Evolutionary conservation across 2,888 invertebrate species (phyloP).

Genomic region (Erannis defoliaria): DNA sequence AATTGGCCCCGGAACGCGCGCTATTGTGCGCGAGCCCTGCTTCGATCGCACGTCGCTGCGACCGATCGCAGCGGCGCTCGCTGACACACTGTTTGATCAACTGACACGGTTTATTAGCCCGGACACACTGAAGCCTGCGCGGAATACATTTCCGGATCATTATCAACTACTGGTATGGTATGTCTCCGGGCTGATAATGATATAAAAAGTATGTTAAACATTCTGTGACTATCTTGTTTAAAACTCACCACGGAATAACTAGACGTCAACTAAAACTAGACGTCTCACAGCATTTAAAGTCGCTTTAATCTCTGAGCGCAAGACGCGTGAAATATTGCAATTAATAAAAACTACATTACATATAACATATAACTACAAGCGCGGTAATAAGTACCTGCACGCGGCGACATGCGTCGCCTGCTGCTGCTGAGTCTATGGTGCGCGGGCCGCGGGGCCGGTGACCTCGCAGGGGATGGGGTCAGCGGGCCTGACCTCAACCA

Average conservation of each 20-base stretch:
- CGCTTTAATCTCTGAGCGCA: neutral
- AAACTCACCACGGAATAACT: no score
- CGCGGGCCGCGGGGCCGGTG: neutral
- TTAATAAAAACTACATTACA: no score
- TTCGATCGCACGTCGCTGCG: constrained; percentile 4
- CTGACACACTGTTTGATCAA: constrained; percentile 1
- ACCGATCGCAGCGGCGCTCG: constrained; percentile 2
- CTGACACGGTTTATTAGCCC: neutral
- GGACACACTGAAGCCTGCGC: neutral
- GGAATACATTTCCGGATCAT: no score
- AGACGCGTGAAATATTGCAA: neutral
- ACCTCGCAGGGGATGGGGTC: neutral
- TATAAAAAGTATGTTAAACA: no score
- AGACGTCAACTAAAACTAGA: no score
- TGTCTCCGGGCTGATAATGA: no score
- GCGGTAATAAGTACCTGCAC: neutral
- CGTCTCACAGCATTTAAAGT: neutral
- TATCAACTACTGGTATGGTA: no score
- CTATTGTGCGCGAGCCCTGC: constrained; percentile 24
- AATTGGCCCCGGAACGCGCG: constrained; percentile 13
- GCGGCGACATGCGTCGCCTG: neutral
- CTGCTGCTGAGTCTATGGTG: neutral
- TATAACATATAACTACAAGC: no score
- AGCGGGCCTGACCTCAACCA: neutral
- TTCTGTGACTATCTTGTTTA: no score